Evolutionary conservation across 2,888 invertebrate genomes (phyloP), one percentile per base, ranked within the genome.

Genomic region (Sesamia inferens): DNA sequence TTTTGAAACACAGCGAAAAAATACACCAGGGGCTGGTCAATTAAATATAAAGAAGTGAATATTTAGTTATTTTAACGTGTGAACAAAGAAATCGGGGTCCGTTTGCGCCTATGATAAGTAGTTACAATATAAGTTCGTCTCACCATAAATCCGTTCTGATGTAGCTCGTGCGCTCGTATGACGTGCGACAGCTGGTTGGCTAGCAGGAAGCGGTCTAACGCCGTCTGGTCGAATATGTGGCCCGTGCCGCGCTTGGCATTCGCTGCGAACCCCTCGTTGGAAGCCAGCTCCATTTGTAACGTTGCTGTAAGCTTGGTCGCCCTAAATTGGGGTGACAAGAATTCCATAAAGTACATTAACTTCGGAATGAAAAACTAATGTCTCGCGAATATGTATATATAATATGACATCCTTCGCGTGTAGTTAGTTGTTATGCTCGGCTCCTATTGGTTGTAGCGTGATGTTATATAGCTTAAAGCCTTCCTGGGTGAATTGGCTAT

Each of bases 91-190:
- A 39, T 39, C 0, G 5, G 5, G 39, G 39, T 3, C 31, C 31
- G 7, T 6, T 5, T 62, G 22, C 16, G 4, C 16, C 31, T 58
- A 31, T 31, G 10, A 19, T 31, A 31, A 31, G 0, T 0, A 31
- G 8, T 24, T 24, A 51, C 14, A 19, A n/a, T 48, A 48, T n/a
- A 48, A 47, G 44, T 14, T 8, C 24, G 8, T 14, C 10, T 65
- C 44, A 97, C 97, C 96, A 97, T 97, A 90, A 98, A 98, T 4
- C 98, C 98, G 77, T 96, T 96, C 88, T 97, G 97, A 69, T 97
- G 97, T 77, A 98, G 96, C 92, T 98, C 98, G 88, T 98, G 98
- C 39, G 98, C 98, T 65, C 98, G 92, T 68, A 98, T 96, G 6
- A 98, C 97, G 90, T 98, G 97, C 5, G 97, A 97, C 55, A 98